Base-by-base conservation (phyloP, 2,888 invertebrate genomes). In the Morpho deidamia region DNA sequence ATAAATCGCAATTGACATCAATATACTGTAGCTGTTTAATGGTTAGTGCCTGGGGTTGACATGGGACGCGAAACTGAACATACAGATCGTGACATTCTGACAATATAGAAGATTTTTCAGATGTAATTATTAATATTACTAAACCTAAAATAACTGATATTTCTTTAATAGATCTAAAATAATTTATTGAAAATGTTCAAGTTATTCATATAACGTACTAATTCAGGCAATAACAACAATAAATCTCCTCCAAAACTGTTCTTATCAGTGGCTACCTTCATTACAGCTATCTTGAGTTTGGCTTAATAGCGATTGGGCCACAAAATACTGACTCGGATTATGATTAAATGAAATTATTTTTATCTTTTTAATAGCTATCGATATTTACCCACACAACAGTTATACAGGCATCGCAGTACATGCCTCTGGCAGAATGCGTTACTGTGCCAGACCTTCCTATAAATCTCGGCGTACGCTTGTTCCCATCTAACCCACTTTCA, bases 391-490 rank as follows among this genome's bases (percentile, higher is more conserved):
- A 56, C 57, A 51, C 57, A 50, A 55, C 51, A 62, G 51, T 51
- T 57, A 60, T 43, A 56, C 58, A 48, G 57, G 61, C 59, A 58
- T 56, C 53, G 56, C 57, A 62, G 65, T 59, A 64, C 67, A 69
- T 66, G 69, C 69, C 72, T 72, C 69, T 65, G 68, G 55, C 66
- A 70, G 71, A 72, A 74, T 72, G 71, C 66, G 70, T 65, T 60
- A 63, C 66, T 63, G 71, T 74, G 76, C 76, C 76, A 77, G 73
- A 71, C 71, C 76, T 74, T 75, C 73, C 72, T 74, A 71, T 70
- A 71, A 69, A 63, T 70, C 68, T 71, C 68, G 56, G 65, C 67
- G 67, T 60, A 64, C 67, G 70, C 62, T 66, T 67, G 70, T 63
- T 69, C 65, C 65, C 69, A 68, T 70, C 66, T 74, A 76, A 77